These are phyloP conservation scores for Scaptomyza montana DNA, from an alignment of 1,140 invertebrate genomes.

Conservation along the genomic window DNA sequence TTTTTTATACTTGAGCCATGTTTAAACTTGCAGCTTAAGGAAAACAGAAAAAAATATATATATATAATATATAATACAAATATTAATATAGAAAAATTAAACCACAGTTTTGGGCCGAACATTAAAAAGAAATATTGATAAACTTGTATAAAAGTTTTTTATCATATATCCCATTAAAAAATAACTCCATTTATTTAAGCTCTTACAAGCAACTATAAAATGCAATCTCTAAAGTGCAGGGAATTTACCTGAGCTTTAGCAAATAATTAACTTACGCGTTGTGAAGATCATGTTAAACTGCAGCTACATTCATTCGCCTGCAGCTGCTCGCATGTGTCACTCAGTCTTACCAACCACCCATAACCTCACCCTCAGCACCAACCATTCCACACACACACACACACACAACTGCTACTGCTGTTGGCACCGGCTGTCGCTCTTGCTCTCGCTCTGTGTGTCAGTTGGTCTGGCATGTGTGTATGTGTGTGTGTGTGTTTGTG, in stretches of 20 bases:
- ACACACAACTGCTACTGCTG: not conserved
- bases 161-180: too few species aligned
- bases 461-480: conserved; percentile 43
- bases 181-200: not conserved
- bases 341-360: not conserved
- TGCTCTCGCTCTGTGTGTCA: conserved; percentile 47
- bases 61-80: too few species aligned
- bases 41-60: too few species aligned
- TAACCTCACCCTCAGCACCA: not conserved
- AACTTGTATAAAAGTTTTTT: not conserved
- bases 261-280: not conserved
- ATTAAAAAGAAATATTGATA: too few species aligned
- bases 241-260: not conserved
- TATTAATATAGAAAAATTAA: too few species aligned
- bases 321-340: conserved; percentile 20
- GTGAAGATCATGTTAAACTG: not conserved
- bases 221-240: not conserved
- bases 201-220: not conserved
- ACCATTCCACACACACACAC: not conserved
- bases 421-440: conserved; percentile 37
- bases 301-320: conserved; percentile 15
- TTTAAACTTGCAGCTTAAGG: too few species aligned
- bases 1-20: too few species aligned
- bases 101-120: too few species aligned
- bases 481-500: conserved; percentile 7